Evolutionary conservation across 2,888 invertebrate species (phyloP).

Genomic region (Copidosoma aretas): DNA sequence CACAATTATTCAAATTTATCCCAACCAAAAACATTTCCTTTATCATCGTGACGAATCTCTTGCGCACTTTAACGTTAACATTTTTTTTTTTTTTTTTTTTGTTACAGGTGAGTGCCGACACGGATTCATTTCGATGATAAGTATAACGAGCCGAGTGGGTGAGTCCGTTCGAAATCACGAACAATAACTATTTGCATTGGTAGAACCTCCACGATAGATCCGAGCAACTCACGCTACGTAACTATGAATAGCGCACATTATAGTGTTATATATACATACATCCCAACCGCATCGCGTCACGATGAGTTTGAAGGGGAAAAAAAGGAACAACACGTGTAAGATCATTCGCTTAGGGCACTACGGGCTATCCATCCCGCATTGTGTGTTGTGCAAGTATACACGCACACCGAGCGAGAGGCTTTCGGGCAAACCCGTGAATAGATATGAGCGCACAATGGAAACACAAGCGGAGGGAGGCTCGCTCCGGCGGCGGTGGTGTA

Average conservation of each 20-base stretch:
- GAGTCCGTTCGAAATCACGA: conserved; percentile 17
- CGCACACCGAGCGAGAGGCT: not conserved
- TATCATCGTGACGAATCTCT: not conserved
- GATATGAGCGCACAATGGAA: conserved; percentile 38
- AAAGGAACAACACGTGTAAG: conserved; percentile 32
- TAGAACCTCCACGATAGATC: too few species aligned
- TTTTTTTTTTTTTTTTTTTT: conserved; percentile 16
- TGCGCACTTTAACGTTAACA: not conserved
- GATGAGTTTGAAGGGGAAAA: not conserved
- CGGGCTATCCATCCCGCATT: not conserved
- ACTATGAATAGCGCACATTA: too few species aligned
- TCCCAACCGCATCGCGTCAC: not conserved
- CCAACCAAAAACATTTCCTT: not conserved
- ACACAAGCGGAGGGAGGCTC: conserved; percentile 28
- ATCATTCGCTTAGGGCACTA: conserved; percentile 15
- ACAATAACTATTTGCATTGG: not conserved
- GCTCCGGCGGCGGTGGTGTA: conserved; percentile 9
- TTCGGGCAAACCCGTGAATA: conserved; percentile 37
- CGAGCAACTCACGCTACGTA: too few species aligned
- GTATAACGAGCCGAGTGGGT: conserved; percentile 3
- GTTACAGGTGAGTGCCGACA: conserved; percentile 31
- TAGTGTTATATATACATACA: too few species aligned
- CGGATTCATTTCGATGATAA: not conserved
- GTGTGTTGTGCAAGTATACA: too few species aligned
- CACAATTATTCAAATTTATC: conserved; percentile 5